phyloP scores from a whole-genome alignment of 2,888 invertebrate species.

The Cataglyphis rosenhaueri region DNA sequence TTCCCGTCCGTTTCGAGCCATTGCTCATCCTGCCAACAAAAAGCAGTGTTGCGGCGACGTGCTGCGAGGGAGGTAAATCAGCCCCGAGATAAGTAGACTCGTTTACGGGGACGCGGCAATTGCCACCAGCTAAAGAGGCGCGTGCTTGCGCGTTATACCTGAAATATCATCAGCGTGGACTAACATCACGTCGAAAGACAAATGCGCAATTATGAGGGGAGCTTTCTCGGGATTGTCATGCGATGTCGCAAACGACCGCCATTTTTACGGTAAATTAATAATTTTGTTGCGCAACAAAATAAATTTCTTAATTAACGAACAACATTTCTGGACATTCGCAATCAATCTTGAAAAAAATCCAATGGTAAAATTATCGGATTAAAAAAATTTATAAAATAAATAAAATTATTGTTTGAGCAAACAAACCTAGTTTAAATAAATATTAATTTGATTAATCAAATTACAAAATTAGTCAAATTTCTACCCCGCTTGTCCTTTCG shows the following conservation, averaged over 20 bases:
- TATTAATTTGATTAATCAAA: background rate
- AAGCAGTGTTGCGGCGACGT: constrained; percentile 44
- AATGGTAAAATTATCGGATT: background rate
- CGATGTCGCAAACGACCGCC: background rate
- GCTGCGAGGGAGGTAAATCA: constrained; percentile 45
- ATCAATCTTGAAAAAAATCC: background rate
- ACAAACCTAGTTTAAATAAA: background rate
- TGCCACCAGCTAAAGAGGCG: constrained; percentile 46
- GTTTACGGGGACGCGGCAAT: constrained; percentile 42
- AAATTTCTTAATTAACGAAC: background rate
- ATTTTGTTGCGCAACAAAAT: background rate
- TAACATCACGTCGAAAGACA: constrained; percentile 39
- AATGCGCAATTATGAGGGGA: constrained; percentile 35
- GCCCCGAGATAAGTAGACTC: constrained; percentile 51
- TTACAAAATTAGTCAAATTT: background rate
- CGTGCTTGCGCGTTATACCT: constrained; percentile 35
- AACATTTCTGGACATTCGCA: background rate
- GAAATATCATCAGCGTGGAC: constrained; percentile 20
- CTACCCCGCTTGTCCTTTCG: background rate
- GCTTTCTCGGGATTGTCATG: background rate
- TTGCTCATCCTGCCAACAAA: constrained; percentile 48
- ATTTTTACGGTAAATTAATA: constrained; percentile 11
- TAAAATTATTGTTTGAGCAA: background rate
- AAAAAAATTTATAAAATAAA: background rate
- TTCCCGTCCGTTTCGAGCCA: constrained; percentile 42